A percentile compares a stretch with the other conserved stretches of the same genome.
phyloP scores from a whole-genome alignment of 2,888 invertebrate species.

The Lordiphosa andalusiaca region DNA sequence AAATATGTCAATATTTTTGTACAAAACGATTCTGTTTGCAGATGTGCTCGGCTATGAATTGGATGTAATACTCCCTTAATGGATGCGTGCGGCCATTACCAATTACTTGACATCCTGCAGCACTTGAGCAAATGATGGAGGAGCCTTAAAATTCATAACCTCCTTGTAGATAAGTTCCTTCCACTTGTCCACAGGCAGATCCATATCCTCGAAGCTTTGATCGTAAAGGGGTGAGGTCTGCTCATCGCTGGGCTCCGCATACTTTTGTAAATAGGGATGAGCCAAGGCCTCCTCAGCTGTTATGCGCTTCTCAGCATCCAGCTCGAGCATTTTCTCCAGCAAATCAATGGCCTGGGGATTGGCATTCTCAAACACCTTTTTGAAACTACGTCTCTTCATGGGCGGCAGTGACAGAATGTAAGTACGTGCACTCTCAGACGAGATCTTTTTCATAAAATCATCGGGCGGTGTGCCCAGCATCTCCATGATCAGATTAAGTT shows the following conservation, averaged over 20 bases:
- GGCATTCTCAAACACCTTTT: constrained; percentile 93
- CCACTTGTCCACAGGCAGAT: constrained; percentile 95
- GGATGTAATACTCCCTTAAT: constrained; percentile 5
- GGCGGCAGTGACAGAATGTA: constrained; percentile 95
- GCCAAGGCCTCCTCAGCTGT: constrained; percentile 84
- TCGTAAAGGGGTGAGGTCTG: constrained; percentile 94
- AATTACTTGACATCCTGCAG: constrained; percentile 41
- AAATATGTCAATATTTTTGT: too few relatives aligned
- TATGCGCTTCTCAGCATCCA: constrained; percentile 95
- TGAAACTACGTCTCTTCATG: constrained; percentile 92
- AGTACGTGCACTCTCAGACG: constrained; percentile 96
- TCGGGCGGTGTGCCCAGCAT: constrained; percentile 96
- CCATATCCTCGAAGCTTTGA: constrained; percentile 97
- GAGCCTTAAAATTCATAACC: constrained; percentile 89
- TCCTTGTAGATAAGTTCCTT: constrained; percentile 88
- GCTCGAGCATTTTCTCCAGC: constrained; percentile 95
- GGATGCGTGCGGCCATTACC: neutral
- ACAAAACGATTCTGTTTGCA: too few relatives aligned
- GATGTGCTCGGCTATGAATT: too few relatives aligned
- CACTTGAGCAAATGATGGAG: constrained; percentile 76
- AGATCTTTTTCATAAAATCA: constrained; percentile 97
- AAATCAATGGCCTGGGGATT: constrained; percentile 96
- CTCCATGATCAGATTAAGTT: constrained; percentile 98
- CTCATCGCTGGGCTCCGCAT: constrained; percentile 98
- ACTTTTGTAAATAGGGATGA: constrained; percentile 88